Conservation (phyloP, 2,113 vertebrate genomes). For the Mormyrus iriodes region DNA sequence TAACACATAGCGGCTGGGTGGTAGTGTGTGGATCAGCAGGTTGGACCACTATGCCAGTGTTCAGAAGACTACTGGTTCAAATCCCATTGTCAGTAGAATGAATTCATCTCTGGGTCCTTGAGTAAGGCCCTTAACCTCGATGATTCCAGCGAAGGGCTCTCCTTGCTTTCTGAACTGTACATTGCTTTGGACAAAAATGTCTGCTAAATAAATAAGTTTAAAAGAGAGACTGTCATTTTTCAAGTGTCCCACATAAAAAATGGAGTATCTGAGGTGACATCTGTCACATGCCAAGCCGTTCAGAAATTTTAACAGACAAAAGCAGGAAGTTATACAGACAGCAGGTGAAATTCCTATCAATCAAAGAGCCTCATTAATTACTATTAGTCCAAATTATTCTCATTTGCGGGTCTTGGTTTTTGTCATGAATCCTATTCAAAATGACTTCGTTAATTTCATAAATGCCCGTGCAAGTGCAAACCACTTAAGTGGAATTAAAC, state of each 20-base stretch:
- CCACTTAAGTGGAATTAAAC: slow-evolving; percentile 2
- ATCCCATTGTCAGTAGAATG: background rate
- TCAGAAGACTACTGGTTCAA: background rate
- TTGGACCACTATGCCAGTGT: background rate
- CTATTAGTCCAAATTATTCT: slow-evolving; percentile 2
- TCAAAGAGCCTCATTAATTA: background rate
- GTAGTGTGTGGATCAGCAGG: background rate
- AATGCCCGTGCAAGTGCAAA: background rate
- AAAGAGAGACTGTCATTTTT: background rate
- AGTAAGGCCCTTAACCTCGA: background rate
- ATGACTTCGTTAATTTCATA: slow-evolving; percentile 1
- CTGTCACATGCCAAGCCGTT: background rate
- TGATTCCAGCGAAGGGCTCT: background rate
- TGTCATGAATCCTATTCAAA: background rate
- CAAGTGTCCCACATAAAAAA: background rate
- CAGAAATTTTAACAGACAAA: background rate
- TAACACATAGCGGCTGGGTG: background rate
- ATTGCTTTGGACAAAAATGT: background rate
- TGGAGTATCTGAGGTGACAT: background rate
- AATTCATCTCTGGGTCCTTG: background rate
- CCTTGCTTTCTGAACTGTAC: background rate
- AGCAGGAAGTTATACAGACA: background rate
- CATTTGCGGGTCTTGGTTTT: background rate
- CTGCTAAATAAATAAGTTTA: background rate
- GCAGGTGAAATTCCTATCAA: background rate